A percentile compares a stretch with the other conserved stretches of the same genome.
These are phyloP conservation scores for Bombus turneri DNA, from an alignment of 1,140 invertebrate genomes.

Conservation along the genomic window DNA sequence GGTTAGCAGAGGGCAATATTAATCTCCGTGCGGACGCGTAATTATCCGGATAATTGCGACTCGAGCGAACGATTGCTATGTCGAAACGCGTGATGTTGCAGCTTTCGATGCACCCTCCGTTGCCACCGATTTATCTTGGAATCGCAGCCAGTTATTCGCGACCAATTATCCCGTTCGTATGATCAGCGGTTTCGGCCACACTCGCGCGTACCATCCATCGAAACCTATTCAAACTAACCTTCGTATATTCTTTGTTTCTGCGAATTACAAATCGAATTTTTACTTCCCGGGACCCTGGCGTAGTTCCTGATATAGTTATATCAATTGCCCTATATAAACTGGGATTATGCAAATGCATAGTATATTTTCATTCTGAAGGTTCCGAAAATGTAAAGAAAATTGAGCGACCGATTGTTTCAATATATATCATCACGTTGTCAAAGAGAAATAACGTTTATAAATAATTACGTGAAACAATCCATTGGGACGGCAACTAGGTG, in stretches of 20 bases:
- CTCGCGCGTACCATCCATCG: background rate
- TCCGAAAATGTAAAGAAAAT: too few relatives aligned
- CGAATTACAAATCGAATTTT: background rate
- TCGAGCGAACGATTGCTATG: slow-evolving; percentile 29
- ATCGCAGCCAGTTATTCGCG: slow-evolving; percentile 18
- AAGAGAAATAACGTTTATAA: too few relatives aligned
- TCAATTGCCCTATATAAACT: too few relatives aligned
- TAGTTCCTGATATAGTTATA: too few relatives aligned
- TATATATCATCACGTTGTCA: too few relatives aligned
- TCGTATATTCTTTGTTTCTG: background rate
- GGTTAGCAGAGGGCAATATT: slow-evolving; percentile 25
- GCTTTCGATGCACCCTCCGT: slow-evolving; percentile 2
- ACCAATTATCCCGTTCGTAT: slow-evolving; percentile 9
- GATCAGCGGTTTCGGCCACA: slow-evolving; percentile 4
- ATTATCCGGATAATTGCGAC: slow-evolving; percentile 57
- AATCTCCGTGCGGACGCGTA: slow-evolving; percentile 27
- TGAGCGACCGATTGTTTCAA: too few relatives aligned
- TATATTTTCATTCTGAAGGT: too few relatives aligned
- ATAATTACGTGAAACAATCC: too few relatives aligned
- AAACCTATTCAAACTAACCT: background rate
- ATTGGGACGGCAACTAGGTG: too few relatives aligned
- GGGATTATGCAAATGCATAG: too few relatives aligned
- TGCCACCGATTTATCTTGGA: slow-evolving; percentile 32
- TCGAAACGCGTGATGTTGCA: slow-evolving; percentile 35
- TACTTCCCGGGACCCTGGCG: fast-evolving